phyloP scores from a whole-genome alignment of 2,888 invertebrate genomes.

The Holacanthella duospinosa region DNA sequence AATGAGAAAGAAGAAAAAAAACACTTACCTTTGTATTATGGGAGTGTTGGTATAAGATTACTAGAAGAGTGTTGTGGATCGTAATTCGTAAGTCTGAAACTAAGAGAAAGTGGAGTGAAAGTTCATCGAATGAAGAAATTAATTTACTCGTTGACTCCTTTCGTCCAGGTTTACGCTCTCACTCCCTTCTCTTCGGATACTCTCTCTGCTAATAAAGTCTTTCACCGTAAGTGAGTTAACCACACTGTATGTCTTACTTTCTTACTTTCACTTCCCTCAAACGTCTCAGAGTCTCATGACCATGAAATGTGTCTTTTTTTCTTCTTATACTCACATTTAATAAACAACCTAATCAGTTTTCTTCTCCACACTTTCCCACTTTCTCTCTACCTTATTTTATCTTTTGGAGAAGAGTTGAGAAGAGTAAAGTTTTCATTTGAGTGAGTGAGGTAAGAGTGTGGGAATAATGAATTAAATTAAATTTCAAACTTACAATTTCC shows the following conservation, averaged over 20 bases:
- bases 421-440: no score
- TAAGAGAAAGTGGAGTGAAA: neutral
- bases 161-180: neutral
- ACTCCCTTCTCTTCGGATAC: neutral
- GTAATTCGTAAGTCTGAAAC: neutral
- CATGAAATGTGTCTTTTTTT: neutral
- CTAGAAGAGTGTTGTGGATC: no score
- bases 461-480: no score
- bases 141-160: constrained; percentile 6
- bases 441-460: no score
- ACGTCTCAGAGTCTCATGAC: neutral
- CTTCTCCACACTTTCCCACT: neutral
- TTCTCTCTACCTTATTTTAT: neutral
- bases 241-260: neutral
- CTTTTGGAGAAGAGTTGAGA: no score
- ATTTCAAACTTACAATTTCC: no score
- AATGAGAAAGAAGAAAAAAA: no score
- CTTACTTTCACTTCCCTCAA: neutral
- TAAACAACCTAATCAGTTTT: neutral
- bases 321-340: no score
- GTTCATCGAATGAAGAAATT: constrained; percentile 2
- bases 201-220: constrained; percentile 6
- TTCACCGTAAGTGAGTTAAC: neutral
- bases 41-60: no score
- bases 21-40: no score